These are phyloP conservation scores for Sarcophaga caerulescens DNA, from an alignment of 2,888 invertebrate genomes.

Conservation along the genomic window DNA sequence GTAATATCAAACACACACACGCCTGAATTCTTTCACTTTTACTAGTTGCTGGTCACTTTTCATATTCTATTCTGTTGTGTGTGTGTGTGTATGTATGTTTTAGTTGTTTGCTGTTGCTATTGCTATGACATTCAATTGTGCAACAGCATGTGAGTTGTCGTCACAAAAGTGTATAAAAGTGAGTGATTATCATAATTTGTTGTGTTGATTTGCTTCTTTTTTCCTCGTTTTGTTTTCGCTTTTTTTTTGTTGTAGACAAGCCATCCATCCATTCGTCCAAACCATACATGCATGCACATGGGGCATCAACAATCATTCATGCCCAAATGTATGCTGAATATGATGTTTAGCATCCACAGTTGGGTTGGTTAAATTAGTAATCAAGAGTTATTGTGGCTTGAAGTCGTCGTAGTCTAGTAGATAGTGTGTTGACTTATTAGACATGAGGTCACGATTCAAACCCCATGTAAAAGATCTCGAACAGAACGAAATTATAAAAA, in stretches of 20 bases:
- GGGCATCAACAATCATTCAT: neutral
- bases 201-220: constrained; percentile 60
- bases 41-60: constrained; percentile 55
- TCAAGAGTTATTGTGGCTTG: too few species aligned
- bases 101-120: constrained; percentile 2
- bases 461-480: too few species aligned
- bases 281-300: constrained; percentile 6
- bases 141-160: constrained; percentile 58
- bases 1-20: constrained; percentile 50
- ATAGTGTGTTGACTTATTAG: too few species aligned
- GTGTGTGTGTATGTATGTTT: neutral
- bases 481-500: too few species aligned
- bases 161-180: constrained; percentile 67
- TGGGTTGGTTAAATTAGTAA: too few species aligned
- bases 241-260: neutral
- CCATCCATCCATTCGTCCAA: constrained; percentile 1
- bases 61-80: constrained; percentile 66
- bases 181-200: constrained; percentile 69
- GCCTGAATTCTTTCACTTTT: constrained; percentile 11
- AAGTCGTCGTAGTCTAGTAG: too few species aligned
- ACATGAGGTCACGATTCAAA: too few species aligned
- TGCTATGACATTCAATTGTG: constrained; percentile 48
- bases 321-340: too few species aligned
- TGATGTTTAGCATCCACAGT: too few species aligned
- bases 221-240: too few species aligned